Conservation (phyloP, 2,113 vertebrate genomes). For the Sphyrna mokarran region DNA sequence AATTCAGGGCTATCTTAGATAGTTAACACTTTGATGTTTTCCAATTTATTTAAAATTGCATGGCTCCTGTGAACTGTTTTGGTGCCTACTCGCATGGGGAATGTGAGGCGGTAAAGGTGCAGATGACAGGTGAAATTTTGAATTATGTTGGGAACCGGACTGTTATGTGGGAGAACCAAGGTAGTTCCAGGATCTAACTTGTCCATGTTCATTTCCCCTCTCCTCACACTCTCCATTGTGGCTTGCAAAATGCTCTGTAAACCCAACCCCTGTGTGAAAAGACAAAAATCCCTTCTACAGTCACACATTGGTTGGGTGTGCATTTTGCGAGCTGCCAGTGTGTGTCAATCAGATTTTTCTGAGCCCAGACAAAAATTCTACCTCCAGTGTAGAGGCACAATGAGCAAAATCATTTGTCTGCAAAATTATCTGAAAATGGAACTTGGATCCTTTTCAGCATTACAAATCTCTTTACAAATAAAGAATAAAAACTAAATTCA, state of each 20-base stretch:
- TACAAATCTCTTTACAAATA: neutral
- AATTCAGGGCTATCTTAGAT: neutral
- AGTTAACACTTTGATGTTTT: neutral
- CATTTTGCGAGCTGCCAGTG: no score
- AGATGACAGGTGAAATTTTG: neutral
- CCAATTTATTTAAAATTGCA: neutral
- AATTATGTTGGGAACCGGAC: neutral
- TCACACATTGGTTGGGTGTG: no score
- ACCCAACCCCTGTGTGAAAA: neutral
- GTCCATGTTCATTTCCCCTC: neutral
- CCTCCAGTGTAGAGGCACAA: neutral
- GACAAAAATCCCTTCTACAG: no score
- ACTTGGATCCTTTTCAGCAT: neutral
- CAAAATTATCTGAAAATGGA: neutral
- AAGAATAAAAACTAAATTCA: neutral
- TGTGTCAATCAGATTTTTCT: no score
- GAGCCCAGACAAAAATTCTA: no score
- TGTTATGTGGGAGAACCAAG: neutral
- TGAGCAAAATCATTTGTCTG: neutral
- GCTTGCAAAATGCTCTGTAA: neutral
- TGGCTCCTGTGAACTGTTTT: neutral
- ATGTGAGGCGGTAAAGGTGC: no score
- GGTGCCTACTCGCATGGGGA: neutral
- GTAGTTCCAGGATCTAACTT: neutral
- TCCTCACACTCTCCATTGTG: no score